A percentile compares a stretch with the other conserved stretches of the same genome.
These are phyloP conservation scores for Hylyphantes graminicola DNA, from an alignment of 1,140 invertebrate genomes.

Conservation along the genomic window DNA sequence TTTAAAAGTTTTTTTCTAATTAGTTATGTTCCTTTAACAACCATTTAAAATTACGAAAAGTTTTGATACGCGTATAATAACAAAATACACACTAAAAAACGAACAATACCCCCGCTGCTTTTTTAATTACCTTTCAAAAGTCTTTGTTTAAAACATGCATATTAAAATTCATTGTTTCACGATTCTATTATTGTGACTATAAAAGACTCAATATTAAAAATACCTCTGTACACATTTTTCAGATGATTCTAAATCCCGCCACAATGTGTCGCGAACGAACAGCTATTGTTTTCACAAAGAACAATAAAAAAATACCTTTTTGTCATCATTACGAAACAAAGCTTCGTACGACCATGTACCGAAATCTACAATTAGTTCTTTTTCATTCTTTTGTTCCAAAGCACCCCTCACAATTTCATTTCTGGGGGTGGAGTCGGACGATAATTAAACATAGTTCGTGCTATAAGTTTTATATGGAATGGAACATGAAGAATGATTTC, in stretches of 20 bases:
- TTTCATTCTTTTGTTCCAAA: constrained; percentile 15
- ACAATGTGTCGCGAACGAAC: constrained; percentile 7
- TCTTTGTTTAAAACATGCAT: too few species aligned
- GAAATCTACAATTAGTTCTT: constrained; percentile 33
- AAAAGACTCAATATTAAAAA: too few species aligned
- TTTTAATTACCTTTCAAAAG: too few species aligned
- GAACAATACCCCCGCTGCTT: too few species aligned
- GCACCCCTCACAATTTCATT: constrained; percentile 23
- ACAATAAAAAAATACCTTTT: not conserved
- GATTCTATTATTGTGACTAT: too few species aligned
- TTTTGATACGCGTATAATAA: too few species aligned
- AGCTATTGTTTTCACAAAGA: constrained; percentile 10
- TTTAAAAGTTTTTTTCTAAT: too few species aligned
- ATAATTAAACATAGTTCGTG: constrained; percentile 48
- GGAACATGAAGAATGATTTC: constrained; percentile 49
- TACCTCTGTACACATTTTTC: too few species aligned
- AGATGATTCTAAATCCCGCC: not conserved
- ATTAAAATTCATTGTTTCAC: too few species aligned
- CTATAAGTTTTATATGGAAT: constrained; percentile 24
- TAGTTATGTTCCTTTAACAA: too few species aligned
- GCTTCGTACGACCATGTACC: not conserved
- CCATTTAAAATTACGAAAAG: too few species aligned
- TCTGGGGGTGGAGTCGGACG: constrained; percentile 16
- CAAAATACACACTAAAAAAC: too few species aligned
- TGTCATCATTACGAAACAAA: constrained; percentile 4